Evolutionary conservation across 2,113 vertebrate species (phyloP).

Genomic region (Clupea harengus): DNA sequence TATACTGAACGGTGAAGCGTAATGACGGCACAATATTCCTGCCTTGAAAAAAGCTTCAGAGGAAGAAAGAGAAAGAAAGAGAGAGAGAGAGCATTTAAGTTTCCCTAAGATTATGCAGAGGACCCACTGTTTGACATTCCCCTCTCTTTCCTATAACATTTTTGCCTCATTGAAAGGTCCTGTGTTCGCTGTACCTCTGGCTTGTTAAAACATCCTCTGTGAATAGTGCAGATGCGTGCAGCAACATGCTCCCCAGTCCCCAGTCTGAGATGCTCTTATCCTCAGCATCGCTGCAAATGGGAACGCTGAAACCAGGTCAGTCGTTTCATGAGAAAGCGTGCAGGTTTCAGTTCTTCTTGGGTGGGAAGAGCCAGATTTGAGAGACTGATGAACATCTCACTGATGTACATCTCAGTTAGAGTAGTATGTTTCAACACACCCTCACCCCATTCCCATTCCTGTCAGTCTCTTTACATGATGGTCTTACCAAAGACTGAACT

Average conservation of each 20-base stretch:
- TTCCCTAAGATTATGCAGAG: constrained; percentile 55
- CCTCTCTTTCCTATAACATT: constrained; percentile 57
- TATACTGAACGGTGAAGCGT: too few relatives aligned
- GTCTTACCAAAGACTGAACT: not conserved
- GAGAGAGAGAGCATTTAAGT: not conserved
- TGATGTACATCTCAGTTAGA: not conserved
- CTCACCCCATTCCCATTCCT: not conserved
- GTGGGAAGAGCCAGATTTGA: not conserved
- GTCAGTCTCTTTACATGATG: not conserved
- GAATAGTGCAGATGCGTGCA: not conserved
- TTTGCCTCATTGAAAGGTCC: constrained; percentile 33
- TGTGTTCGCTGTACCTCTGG: not conserved
- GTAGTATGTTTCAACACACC: not conserved
- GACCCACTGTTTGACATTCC: constrained; percentile 47
- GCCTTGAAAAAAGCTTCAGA: not conserved
- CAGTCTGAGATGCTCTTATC: not conserved
- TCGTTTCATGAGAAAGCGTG: not conserved
- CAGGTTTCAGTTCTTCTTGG: not conserved
- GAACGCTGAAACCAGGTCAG: not conserved
- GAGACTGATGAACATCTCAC: not conserved
- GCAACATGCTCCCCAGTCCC: not conserved
- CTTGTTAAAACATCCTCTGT: constrained; percentile 14
- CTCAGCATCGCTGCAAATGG: not conserved
- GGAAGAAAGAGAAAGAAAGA: not conserved
- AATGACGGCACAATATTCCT: too few relatives aligned